Percentiles rank a stretch among this genome's conserved stretches.
Evolutionary conservation across 2,113 vertebrate genomes (phyloP).

Genomic region (Rhabdomys dilectus): DNA sequence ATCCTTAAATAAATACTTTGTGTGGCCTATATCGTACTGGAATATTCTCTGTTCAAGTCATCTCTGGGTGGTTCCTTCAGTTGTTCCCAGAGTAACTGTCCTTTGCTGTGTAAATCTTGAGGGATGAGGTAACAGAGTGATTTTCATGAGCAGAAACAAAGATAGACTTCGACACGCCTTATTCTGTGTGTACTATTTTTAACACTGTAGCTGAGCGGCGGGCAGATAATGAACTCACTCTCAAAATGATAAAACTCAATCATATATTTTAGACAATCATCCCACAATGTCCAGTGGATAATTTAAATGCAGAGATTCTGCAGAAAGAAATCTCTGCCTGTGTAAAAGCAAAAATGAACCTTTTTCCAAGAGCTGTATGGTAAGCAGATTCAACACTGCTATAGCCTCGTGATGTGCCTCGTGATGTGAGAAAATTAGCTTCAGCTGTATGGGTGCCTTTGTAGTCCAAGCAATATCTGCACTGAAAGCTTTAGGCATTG

Average conservation of each 20-base stretch:
- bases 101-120: conserved; percentile 14
- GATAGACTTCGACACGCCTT: conserved; percentile 56
- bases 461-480: conserved; percentile 38
- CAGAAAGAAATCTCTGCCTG: conserved; percentile 35
- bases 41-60: not conserved
- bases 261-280: conserved; percentile 64
- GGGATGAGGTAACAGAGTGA: not conserved
- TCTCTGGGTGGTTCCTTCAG: not conserved
- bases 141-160: conserved; percentile 53
- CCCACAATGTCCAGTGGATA: conserved; percentile 19
- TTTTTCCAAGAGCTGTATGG: conserved; percentile 37
- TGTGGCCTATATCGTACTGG: not conserved
- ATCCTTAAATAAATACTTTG: conserved; percentile 1
- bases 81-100: conserved; percentile 12
- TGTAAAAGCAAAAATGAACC: conserved; percentile 46
- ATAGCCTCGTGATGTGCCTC: not conserved
- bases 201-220: conserved; percentile 23
- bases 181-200: conserved; percentile 67
- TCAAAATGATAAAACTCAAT: conserved; percentile 60
- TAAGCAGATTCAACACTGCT: conserved; percentile 29
- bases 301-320: conserved; percentile 62
- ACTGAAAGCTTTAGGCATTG: conserved; percentile 60
- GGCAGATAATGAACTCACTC: conserved; percentile 63
- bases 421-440: conserved; percentile 50
- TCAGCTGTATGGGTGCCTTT: conserved; percentile 40